Evolutionary conservation across 1,140 invertebrate species (phyloP).

Genomic region (Ceratoteleas bidentatus): DNA sequence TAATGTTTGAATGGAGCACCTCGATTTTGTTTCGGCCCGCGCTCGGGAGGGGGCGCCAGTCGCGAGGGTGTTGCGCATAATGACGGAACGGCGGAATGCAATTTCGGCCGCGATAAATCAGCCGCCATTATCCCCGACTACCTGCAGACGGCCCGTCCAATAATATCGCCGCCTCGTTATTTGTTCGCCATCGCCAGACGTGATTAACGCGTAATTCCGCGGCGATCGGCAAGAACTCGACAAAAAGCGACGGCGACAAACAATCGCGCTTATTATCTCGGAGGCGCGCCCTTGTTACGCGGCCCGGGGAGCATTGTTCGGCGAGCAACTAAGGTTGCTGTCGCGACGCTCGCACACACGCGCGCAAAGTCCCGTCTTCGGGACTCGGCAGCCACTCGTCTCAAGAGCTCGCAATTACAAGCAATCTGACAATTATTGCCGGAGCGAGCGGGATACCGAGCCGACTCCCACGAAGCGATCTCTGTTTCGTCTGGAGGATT

Average conservation of each 20-base stretch:
- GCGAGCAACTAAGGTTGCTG: constrained; percentile 39
- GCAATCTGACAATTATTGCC: constrained; percentile 78
- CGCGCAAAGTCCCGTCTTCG: too few relatives aligned
- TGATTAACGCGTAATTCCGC: constrained; percentile 52
- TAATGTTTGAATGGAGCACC: too few relatives aligned
- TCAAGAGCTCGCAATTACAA: constrained; percentile 78
- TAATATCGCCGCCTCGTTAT: constrained; percentile 48
- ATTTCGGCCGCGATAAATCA: constrained; percentile 64
- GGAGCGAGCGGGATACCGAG: constrained; percentile 61
- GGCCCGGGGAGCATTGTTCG: constrained; percentile 64
- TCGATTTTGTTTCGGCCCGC: too few relatives aligned
- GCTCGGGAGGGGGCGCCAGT: too few relatives aligned
- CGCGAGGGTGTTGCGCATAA: too few relatives aligned
- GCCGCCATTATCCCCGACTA: constrained; percentile 47
- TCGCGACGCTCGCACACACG: constrained; percentile 14
- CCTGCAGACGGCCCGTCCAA: constrained; percentile 16
- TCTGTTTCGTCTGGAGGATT: constrained; percentile 21
- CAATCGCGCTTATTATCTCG: constrained; percentile 59
- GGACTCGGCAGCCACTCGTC: constrained; percentile 61
- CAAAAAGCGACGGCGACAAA: constrained; percentile 49
- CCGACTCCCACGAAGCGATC: constrained; percentile 60
- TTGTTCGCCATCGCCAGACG: constrained; percentile 36
- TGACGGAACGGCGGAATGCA: constrained; percentile 63
- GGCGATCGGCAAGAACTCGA: constrained; percentile 13
- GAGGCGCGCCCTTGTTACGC: constrained; percentile 55